These are phyloP conservation scores for Drosophila sordidapex DNA, from an alignment of 2,888 invertebrate species.

Conservation along the genomic window DNA sequence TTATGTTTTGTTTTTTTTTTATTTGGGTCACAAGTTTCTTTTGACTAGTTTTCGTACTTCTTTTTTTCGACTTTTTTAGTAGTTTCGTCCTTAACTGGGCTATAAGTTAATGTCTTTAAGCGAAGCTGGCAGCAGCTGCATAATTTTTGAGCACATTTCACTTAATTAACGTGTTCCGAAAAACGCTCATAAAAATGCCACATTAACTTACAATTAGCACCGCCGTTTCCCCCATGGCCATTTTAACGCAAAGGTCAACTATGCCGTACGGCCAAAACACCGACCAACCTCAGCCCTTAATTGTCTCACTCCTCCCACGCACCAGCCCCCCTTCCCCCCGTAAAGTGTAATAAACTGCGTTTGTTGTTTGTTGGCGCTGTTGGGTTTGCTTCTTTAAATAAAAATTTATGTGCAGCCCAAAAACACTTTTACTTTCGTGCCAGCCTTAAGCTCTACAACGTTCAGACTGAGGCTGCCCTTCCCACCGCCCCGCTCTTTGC, in stretches of 20 bases:
- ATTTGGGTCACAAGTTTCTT: conserved; percentile 46
- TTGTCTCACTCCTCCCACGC: neutral
- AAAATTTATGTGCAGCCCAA: conserved; percentile 69
- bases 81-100: conserved; percentile 36
- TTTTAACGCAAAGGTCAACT: conserved; percentile 30
- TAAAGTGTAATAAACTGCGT: conserved; percentile 64
- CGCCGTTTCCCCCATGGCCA: conserved; percentile 18
- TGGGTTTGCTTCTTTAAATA: conserved; percentile 67
- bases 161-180: conserved; percentile 67
- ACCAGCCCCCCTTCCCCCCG: conserved; percentile 1
- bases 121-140: conserved; percentile 42
- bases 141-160: conserved; percentile 75
- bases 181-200: conserved; percentile 74
- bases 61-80: neutral
- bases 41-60: conserved; percentile 34
- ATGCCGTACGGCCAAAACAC: conserved; percentile 14
- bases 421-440: conserved; percentile 49
- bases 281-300: neutral
- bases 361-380: conserved; percentile 40
- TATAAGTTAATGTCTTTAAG: conserved; percentile 55
- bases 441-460: conserved; percentile 40
- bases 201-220: conserved; percentile 77
- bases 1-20: neutral
- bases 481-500: neutral
- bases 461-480: conserved; percentile 1